A percentile compares a stretch with the other conserved stretches of the same genome.
Evolutionary conservation across 2,113 vertebrate genomes (phyloP).

Genomic region (Eulemur rufifrons): DNA sequence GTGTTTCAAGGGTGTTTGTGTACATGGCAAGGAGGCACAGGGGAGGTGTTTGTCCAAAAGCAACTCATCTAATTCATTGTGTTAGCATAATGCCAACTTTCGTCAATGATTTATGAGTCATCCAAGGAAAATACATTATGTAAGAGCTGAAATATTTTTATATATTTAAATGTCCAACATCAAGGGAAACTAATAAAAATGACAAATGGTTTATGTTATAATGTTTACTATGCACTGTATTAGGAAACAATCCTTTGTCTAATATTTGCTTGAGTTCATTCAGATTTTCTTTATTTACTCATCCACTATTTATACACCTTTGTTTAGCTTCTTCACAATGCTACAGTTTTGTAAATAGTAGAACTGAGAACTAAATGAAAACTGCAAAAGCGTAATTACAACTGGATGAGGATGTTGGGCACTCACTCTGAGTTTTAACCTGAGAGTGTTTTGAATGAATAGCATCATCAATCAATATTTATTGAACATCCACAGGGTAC

Average conservation of each 20-base stretch:
- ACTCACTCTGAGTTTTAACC: slow-evolving; percentile 12
- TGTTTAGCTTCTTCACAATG: slow-evolving; percentile 17
- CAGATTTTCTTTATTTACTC: slow-evolving; percentile 27
- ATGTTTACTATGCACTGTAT: neutral
- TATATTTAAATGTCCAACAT: neutral
- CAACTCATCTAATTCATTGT: neutral
- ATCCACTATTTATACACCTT: neutral
- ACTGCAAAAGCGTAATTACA: slow-evolving; percentile 16
- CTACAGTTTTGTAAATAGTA: slow-evolving; percentile 24
- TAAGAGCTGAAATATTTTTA: neutral
- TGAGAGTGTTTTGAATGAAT: neutral
- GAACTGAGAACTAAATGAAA: slow-evolving; percentile 19
- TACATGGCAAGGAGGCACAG: neutral
- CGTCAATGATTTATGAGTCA: slow-evolving; percentile 19
- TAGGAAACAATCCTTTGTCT: slow-evolving; percentile 31
- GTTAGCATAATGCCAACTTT: neutral
- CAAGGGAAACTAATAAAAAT: neutral
- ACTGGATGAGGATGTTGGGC: slow-evolving; percentile 7
- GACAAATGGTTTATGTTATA: neutral
- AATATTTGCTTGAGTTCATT: slow-evolving; percentile 48
- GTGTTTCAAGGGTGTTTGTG: neutral
- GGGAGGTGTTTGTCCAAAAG: neutral
- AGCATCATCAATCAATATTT: slow-evolving; percentile 55
- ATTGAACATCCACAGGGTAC: neutral
- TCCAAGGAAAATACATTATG: neutral